Evolutionary conservation across 2,113 vertebrate genomes (phyloP).

Genomic region (Talpa occidentalis): DNA sequence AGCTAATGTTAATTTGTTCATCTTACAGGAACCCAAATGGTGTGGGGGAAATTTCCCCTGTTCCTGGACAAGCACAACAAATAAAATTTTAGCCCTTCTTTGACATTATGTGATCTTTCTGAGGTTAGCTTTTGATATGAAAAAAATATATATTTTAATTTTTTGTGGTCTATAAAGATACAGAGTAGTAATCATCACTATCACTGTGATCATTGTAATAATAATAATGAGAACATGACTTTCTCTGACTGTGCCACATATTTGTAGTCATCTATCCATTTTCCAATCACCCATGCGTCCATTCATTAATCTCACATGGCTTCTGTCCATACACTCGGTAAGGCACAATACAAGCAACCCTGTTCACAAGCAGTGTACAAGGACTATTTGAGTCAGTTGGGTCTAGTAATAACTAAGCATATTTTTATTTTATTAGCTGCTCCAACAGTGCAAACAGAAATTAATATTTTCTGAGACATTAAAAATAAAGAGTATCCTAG

Average conservation of each 20-base stretch:
- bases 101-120: background rate
- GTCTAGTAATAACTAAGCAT: background rate
- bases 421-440: constrained; percentile 38
- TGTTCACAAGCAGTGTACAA: background rate
- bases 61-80: too few relatives aligned
- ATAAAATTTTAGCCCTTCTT: background rate
- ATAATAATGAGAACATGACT: background rate
- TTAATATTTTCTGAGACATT: constrained; percentile 9
- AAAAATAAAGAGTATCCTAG: constrained; percentile 9
- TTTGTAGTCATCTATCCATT: background rate
- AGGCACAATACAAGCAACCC: background rate
- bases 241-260: background rate
- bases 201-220: background rate
- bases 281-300: background rate
- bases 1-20: too few relatives aligned
- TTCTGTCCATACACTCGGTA: background rate
- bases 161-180: background rate
- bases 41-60: too few relatives aligned
- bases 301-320: background rate
- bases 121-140: background rate
- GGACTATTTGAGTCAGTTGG: background rate
- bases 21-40: too few relatives aligned
- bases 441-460: background rate
- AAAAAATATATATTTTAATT: background rate
- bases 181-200: background rate